Base-by-base conservation (phyloP, 1,140 invertebrate genomes). In the Panagrolaimus sp. region DNA sequence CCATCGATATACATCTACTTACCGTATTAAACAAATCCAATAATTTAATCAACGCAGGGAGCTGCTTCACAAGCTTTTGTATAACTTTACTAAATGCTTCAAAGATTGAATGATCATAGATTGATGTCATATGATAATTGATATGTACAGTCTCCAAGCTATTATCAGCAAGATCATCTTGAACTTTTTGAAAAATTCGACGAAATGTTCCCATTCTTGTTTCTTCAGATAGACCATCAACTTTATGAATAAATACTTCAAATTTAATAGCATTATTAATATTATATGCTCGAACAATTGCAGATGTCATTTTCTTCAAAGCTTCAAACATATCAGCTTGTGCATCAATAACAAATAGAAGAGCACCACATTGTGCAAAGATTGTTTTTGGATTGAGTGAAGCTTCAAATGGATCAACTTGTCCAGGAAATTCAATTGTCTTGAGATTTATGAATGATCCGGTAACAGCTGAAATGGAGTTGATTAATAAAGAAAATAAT, bases 31-130 rank as follows among this genome's bases (percentile, higher is more conserved):
- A 90, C 83, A 99, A 95, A 85, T 98, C 98, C n/a, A 99, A 86
- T 67, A 99, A 87, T 86, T 97, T 96, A 87, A 98, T 96, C 78
- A 99, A 86, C 13, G 92, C 93, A 63, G 94, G 92, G 72, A 98
- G 86, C 83, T 98, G 94, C 61, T 93, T 94, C 82, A 98, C 98
- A 68, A 99, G 85, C 84, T 98, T 98, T 83, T 99, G 96, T 62
- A 99, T 94, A 74, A 98, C 95, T 90, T 98, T 98, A 77, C 93
- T 97, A 84, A 98, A 98, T 14, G 96, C 96, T 87, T 99, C 96
- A 87, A 99, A 99, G 85, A 99, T 98, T 68, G 95, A 98, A 84
- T 99, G 96, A 86, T 99, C 96, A 84, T 98, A 98, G 73, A 99
- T 98, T 68, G 93, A 97, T 13, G 96, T 99, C 47, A 98, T 86